These are phyloP conservation scores for Hedya salicella DNA, from an alignment of 2,888 invertebrate species.

Conservation along the genomic window DNA sequence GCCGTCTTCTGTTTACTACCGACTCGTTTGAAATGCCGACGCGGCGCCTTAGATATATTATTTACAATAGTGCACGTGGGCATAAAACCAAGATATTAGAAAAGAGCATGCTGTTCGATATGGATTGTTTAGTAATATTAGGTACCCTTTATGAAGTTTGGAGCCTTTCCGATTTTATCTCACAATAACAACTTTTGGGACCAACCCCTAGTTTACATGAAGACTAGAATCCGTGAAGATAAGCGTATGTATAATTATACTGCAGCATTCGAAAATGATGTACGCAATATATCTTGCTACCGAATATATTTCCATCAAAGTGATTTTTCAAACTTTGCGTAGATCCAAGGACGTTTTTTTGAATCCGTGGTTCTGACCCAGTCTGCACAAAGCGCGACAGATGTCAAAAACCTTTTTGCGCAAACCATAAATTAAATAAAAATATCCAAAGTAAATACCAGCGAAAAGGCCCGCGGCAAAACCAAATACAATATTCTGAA, in stretches of 20 bases:
- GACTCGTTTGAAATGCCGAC: constrained; percentile 51
- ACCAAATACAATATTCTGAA: constrained; percentile 84
- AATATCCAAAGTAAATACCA: constrained; percentile 82
- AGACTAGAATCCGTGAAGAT: neutral
- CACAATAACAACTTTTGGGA: constrained; percentile 8
- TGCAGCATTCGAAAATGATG: too few relatives aligned
- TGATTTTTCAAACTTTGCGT: neutral
- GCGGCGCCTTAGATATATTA: constrained; percentile 17
- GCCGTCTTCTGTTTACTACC: constrained; percentile 63
- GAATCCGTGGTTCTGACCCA: constrained; percentile 17
- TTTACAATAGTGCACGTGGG: constrained; percentile 34
- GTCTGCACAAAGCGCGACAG: constrained; percentile 63
- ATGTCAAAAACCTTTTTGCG: constrained; percentile 71
- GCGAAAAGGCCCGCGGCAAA: constrained; percentile 78
- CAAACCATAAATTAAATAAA: constrained; percentile 78
- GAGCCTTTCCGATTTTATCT: constrained; percentile 4
- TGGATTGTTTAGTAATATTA: constrained; percentile 19
- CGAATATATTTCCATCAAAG: neutral
- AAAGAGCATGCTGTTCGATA: constrained; percentile 21
- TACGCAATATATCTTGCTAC: too few relatives aligned
- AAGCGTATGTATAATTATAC: neutral
- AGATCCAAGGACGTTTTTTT: constrained; percentile 6
- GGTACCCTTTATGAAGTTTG: neutral
- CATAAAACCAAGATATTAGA: constrained; percentile 15
- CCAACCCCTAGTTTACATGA: neutral